Percentiles rank a stretch among this genome's conserved stretches.
Evolutionary conservation across 2,113 vertebrate species (phyloP).

Genomic region (Felis chaus): DNA sequence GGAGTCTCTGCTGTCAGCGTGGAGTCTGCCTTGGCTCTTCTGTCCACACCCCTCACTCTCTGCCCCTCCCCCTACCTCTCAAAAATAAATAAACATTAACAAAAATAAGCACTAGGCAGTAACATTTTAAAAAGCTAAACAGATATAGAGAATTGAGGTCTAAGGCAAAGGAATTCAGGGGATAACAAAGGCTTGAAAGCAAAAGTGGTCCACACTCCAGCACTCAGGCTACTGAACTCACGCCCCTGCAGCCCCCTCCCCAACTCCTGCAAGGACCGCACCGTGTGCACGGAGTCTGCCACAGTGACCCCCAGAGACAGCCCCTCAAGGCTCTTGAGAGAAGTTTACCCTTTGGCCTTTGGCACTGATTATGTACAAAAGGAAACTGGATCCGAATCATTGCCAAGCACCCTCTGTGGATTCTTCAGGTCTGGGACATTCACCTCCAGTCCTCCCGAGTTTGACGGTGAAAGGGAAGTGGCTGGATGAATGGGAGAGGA

Average conservation of each 20-base stretch:
- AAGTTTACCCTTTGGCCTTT: neutral
- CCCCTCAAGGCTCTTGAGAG: neutral
- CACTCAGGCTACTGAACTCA: neutral
- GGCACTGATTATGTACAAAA: neutral
- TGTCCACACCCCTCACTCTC: too few relatives aligned
- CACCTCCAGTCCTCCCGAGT: neutral
- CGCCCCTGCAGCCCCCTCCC: neutral
- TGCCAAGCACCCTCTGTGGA: neutral
- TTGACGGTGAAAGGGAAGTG: neutral
- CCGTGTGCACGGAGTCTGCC: neutral
- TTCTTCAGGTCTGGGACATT: neutral
- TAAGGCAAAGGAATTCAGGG: neutral
- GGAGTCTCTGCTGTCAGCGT: too few relatives aligned
- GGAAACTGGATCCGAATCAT: neutral
- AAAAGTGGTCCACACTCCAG: neutral
- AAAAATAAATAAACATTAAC: too few relatives aligned
- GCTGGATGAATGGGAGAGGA: neutral
- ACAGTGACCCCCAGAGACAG: neutral
- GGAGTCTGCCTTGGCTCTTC: too few relatives aligned
- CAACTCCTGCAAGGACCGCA: neutral
- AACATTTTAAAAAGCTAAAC: neutral
- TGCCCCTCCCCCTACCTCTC: too few relatives aligned
- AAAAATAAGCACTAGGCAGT: neutral
- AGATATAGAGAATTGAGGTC: neutral
- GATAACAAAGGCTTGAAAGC: neutral